Conservation (phyloP, 2,113 vertebrate species). For the Vireo altiloquus region DNA sequence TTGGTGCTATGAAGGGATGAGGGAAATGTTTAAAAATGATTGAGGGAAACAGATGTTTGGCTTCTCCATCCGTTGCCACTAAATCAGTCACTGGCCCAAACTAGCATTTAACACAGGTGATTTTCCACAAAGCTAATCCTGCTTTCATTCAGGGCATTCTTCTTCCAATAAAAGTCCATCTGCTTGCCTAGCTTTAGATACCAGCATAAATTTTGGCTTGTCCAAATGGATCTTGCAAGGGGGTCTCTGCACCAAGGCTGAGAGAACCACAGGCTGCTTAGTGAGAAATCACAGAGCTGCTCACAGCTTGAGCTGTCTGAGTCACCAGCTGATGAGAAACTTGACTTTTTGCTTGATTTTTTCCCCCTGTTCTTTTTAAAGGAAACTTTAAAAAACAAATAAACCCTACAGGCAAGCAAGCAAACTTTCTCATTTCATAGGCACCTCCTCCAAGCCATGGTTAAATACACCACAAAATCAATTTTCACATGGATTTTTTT, state of each 20-base stretch:
- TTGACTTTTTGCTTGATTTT: slow-evolving; percentile 16
- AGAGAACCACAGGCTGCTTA: slow-evolving; percentile 18
- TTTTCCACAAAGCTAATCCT: slow-evolving; percentile 57
- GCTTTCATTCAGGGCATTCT: slow-evolving; percentile 19
- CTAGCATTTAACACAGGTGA: slow-evolving; percentile 51
- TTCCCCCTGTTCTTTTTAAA: neutral
- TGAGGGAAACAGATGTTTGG: slow-evolving; percentile 63
- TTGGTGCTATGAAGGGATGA: neutral
- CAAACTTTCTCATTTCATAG: slow-evolving; percentile 31
- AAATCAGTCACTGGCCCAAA: slow-evolving; percentile 38
- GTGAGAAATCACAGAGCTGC: slow-evolving; percentile 24
- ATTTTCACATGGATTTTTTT: slow-evolving; percentile 41
- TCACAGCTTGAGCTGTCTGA: slow-evolving; percentile 31
- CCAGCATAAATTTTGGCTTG: neutral
- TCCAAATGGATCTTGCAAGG: neutral
- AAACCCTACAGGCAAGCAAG: slow-evolving; percentile 9
- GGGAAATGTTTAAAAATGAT: slow-evolving; percentile 28
- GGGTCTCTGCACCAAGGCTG: neutral
- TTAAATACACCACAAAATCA: slow-evolving; percentile 43
- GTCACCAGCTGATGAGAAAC: slow-evolving; percentile 42
- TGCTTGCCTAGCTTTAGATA: slow-evolving; percentile 19
- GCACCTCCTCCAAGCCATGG: neutral
- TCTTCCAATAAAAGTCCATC: slow-evolving; percentile 38
- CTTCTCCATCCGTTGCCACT: slow-evolving; percentile 9
- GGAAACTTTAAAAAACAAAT: slow-evolving; percentile 35